Conservation (phyloP, 2,888 invertebrate genomes). For the Hedychridium roseum region DNA sequence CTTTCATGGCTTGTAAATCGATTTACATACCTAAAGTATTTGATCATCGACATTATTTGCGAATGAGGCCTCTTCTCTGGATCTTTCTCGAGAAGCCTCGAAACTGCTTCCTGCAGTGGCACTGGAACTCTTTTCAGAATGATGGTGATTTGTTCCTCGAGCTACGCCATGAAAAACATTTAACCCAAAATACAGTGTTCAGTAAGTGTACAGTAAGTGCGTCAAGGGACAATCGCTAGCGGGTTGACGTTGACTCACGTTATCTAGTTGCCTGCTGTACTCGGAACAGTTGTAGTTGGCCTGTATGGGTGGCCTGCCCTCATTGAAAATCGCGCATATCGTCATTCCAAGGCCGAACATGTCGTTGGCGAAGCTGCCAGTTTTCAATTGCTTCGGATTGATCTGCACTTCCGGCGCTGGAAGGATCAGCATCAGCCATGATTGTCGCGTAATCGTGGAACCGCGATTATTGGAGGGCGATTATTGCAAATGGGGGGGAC, state of each 20-base stretch:
- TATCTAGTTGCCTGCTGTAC: conserved; percentile 90
- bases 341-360: conserved; percentile 97
- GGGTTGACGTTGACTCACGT: conserved; percentile 71
- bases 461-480: no score
- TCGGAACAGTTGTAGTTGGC: conserved; percentile 88
- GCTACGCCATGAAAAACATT: conserved; percentile 70
- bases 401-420: conserved; percentile 96
- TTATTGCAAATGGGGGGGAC: no score
- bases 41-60: conserved; percentile 88
- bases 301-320: conserved; percentile 87
- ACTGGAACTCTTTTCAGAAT: conserved; percentile 82
- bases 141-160: conserved; percentile 82
- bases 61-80: conserved; percentile 89
- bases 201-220: no score
- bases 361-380: conserved; percentile 88
- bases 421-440: no score
- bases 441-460: no score
- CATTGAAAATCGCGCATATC: conserved; percentile 91
- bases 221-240: neutral
- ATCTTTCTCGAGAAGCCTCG: conserved; percentile 83
- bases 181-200: no score
- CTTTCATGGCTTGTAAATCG: neutral
- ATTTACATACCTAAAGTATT: conserved; percentile 80
- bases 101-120: conserved; percentile 87
- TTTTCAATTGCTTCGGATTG: conserved; percentile 76